Evolutionary conservation across 1,140 invertebrate species (phyloP).

Genomic region (Drosophila pallidifrons): DNA sequence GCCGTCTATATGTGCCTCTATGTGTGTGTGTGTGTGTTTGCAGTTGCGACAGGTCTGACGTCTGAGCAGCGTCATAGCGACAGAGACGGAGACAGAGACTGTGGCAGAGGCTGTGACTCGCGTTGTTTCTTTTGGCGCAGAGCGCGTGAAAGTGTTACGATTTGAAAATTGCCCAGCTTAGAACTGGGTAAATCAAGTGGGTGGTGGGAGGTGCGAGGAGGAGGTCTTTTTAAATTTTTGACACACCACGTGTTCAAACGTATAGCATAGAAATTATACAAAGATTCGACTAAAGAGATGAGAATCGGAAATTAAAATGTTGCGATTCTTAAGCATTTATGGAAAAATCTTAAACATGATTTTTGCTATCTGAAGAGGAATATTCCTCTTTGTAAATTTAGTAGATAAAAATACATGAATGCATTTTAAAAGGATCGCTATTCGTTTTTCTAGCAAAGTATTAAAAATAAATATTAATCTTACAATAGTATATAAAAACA

Average conservation of each 20-base stretch:
- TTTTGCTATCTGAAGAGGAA: too few relatives aligned
- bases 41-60: conserved; percentile 63
- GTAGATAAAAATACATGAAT: too few relatives aligned
- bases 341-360: not conserved
- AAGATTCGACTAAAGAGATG: not conserved
- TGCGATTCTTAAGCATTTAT: too few relatives aligned
- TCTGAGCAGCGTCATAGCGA: conserved; percentile 37
- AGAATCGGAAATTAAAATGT: not conserved
- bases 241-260: conserved; percentile 39
- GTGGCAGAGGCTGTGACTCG: conserved; percentile 5
- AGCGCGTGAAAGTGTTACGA: conserved; percentile 78
- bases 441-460: too few relatives aligned
- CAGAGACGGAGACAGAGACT: not conserved
- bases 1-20: not conserved
- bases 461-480: too few relatives aligned
- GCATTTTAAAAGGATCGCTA: too few relatives aligned
- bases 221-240: conserved; percentile 35
- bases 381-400: too few relatives aligned
- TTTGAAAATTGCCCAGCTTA: conserved; percentile 73
- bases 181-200: conserved; percentile 76
- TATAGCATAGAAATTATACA: conserved; percentile 31
- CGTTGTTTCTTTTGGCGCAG: conserved; percentile 58
- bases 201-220: not conserved
- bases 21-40: conserved; percentile 27
- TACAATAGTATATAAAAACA: too few relatives aligned